These are phyloP conservation scores for Emydura subglobosa DNA, from an alignment of 2,113 vertebrate genomes.

Conservation along the genomic window DNA sequence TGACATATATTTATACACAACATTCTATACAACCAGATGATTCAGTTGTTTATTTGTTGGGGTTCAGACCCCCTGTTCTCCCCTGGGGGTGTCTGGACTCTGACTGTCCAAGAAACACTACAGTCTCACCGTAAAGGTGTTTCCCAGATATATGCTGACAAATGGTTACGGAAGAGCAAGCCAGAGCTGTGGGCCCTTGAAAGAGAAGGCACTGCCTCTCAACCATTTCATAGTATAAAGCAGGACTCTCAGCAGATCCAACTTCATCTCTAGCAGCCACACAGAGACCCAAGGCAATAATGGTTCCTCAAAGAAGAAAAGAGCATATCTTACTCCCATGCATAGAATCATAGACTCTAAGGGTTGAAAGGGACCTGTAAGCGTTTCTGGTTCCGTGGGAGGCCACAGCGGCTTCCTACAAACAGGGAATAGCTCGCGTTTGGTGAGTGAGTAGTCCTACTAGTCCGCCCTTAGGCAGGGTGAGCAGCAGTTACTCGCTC, in stretches of 20 bases:
- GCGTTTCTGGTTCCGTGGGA: too few relatives aligned
- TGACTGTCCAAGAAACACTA: not conserved
- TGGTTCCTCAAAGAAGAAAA: not conserved
- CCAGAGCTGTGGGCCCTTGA: not conserved
- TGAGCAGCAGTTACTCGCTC: too few relatives aligned
- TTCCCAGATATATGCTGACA: not conserved
- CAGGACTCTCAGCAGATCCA: not conserved
- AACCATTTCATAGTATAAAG: not conserved
- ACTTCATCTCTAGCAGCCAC: not conserved
- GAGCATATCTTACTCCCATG: not conserved
- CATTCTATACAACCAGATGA: not conserved
- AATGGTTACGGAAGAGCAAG: not conserved
- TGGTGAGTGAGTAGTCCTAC: too few relatives aligned
- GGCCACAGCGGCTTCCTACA: too few relatives aligned
- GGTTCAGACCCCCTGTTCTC: not conserved
- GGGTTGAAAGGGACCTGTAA: too few relatives aligned
- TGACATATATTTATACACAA: not conserved
- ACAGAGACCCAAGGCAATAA: not conserved
- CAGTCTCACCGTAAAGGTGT: not conserved
- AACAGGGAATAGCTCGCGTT: too few relatives aligned
- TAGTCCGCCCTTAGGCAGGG: too few relatives aligned
- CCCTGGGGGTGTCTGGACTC: not conserved
- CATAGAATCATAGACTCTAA: not conserved
- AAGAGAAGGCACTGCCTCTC: not conserved
- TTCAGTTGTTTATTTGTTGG: not conserved